Percentiles rank a stretch among this genome's conserved stretches.
These are phyloP conservation scores for Vicugna pacos DNA, from an alignment of 2,113 vertebrate genomes.

Conservation along the genomic window DNA sequence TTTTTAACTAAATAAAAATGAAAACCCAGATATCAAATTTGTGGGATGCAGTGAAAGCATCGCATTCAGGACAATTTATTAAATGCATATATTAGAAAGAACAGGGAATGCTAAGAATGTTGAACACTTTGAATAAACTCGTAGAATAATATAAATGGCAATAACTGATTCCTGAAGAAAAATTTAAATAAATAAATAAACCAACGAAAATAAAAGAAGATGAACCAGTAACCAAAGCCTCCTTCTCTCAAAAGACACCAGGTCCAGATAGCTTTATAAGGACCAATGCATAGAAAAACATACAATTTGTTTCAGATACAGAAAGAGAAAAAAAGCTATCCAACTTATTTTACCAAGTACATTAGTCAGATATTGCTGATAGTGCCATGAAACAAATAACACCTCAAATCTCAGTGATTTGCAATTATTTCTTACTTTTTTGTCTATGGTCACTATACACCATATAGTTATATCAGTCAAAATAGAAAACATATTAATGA, in stretches of 20 bases:
- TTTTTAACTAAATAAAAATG: not conserved
- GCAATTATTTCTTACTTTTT: not conserved
- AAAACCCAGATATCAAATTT: not conserved
- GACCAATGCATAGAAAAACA: not conserved
- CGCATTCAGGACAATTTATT: not conserved
- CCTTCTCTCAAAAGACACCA: not conserved
- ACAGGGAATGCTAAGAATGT: not conserved
- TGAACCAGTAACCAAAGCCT: not conserved
- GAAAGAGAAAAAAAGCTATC: slow-evolving; percentile 23
- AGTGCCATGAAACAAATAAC: not conserved
- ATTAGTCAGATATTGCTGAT: not conserved
- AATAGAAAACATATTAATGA: not conserved
- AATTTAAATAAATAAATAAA: not conserved
- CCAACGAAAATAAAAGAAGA: not conserved
- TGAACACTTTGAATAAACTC: not conserved
- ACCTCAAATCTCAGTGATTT: not conserved
- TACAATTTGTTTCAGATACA: not conserved
- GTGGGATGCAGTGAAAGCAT: not conserved
- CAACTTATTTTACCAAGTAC: not conserved
- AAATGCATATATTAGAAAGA: not conserved
- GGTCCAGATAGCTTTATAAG: not conserved
- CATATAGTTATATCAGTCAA: not conserved
- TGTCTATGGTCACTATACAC: not conserved
- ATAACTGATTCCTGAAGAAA: not conserved
- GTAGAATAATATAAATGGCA: not conserved